These are phyloP conservation scores for Cyphomyrmex costatus DNA, from an alignment of 1,140 invertebrate species.

Conservation along the genomic window DNA sequence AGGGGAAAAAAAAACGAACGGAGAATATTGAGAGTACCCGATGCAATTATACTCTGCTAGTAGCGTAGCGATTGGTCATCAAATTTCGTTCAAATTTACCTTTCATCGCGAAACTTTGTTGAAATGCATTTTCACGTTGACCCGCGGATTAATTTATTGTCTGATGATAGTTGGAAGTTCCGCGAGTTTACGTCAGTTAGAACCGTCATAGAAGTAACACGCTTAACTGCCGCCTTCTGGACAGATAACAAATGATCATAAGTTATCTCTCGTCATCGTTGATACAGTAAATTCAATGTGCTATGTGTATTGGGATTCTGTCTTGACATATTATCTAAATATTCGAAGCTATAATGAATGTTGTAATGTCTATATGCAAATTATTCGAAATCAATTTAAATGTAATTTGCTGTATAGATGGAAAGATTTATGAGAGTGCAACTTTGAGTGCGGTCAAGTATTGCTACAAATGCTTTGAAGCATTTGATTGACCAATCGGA, in stretches of 20 bases:
- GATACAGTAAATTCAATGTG: constrained; percentile 13
- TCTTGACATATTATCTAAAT: neutral
- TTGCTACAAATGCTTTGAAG: constrained; percentile 1
- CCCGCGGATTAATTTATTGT: constrained; percentile 54
- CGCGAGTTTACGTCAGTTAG: constrained; percentile 25
- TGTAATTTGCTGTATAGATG: constrained; percentile 56
- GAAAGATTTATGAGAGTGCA: constrained; percentile 69
- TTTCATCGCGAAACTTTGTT: constrained; percentile 6
- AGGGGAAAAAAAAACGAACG: constrained; percentile 1
- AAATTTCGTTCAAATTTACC: constrained; percentile 14
- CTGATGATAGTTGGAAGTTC: constrained; percentile 26
- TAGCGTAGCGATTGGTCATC: constrained; percentile 21
- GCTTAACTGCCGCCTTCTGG: constrained; percentile 29
- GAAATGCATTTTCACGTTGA: constrained; percentile 41
- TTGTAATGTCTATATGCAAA: neutral
- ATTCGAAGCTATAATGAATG: neutral
- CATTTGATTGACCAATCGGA: constrained; percentile 47
- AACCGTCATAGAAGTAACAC: constrained; percentile 43
- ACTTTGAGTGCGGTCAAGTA: constrained; percentile 61
- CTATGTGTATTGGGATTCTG: neutral
- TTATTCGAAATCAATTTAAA: constrained; percentile 18
- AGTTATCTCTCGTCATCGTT: constrained; percentile 23
- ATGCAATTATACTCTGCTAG: constrained; percentile 30
- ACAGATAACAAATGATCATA: constrained; percentile 51
- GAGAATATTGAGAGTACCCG: constrained; percentile 21